Evolutionary conservation across 2,888 invertebrate species (phyloP).

Genomic region (Iphiclides podalirius): DNA sequence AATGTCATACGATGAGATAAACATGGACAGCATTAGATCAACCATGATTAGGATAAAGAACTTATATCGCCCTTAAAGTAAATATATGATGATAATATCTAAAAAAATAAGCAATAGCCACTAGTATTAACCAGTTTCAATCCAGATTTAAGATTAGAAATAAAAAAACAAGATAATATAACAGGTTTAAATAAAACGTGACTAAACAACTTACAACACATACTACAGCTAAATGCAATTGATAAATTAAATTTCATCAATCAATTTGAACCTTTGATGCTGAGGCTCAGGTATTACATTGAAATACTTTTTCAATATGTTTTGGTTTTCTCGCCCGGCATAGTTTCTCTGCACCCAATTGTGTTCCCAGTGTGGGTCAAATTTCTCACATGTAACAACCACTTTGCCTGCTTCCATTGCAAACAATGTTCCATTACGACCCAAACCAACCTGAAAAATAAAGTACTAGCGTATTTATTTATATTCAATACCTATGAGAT

Average conservation of each 20-base stretch:
- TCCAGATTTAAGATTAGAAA: background rate
- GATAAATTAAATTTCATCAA: slow-evolving; percentile 82
- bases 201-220: background rate
- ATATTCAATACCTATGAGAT: background rate
- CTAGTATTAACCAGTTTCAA: too few relatives aligned
- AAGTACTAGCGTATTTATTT: background rate
- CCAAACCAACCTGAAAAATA: slow-evolving; percentile 87
- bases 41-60: too few relatives aligned
- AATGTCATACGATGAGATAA: too few relatives aligned
- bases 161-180: slow-evolving; percentile 1
- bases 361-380: slow-evolving; percentile 89
- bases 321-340: slow-evolving; percentile 81
- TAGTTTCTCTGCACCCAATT: slow-evolving; percentile 85
- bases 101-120: too few relatives aligned
- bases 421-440: slow-evolving; percentile 88
- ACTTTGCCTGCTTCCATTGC: slow-evolving; percentile 91
- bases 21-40: too few relatives aligned
- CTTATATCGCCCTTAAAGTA: too few relatives aligned
- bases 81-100: too few relatives aligned
- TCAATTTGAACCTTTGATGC: slow-evolving; percentile 87
- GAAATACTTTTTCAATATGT: slow-evolving; percentile 91
- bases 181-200: background rate
- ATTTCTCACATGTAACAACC: slow-evolving; percentile 89
- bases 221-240: slow-evolving; percentile 26
- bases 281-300: slow-evolving; percentile 90